phyloP scores from a whole-genome alignment of 1,140 invertebrate genomes.

The Habropoda laboriosa region DNA sequence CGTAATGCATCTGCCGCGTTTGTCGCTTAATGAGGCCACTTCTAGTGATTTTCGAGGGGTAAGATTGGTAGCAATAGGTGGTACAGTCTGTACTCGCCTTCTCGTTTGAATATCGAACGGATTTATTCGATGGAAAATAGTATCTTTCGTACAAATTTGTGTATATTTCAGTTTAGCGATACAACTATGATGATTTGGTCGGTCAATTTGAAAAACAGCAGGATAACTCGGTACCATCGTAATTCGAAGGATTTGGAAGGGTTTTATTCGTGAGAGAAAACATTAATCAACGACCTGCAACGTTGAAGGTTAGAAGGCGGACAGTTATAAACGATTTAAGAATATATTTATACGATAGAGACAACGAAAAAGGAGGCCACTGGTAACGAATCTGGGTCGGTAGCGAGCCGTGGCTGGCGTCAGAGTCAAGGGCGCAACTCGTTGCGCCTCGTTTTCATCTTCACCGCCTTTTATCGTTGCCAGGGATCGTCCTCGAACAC shows the following conservation, averaged over 20 bases:
- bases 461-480: neutral
- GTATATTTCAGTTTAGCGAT: too few species aligned
- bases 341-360: neutral
- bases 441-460: conserved; percentile 16
- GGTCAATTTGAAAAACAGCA: too few species aligned
- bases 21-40: conserved; percentile 26
- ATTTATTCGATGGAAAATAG: too few species aligned
- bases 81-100: too few species aligned
- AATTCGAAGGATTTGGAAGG: neutral
- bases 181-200: too few species aligned
- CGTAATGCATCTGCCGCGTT: neutral
- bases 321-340: neutral
- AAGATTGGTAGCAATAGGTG: too few species aligned
- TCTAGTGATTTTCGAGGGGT: neutral
- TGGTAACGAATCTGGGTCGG: conserved; percentile 18
- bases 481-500: neutral
- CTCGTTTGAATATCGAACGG: too few species aligned
- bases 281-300: too few species aligned
- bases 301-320: too few species aligned
- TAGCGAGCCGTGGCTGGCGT: neutral
- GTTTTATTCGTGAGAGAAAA: too few species aligned
- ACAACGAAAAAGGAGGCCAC: conserved; percentile 1
- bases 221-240: too few species aligned
- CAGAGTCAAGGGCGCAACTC: conserved; percentile 42
- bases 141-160: too few species aligned